These are phyloP conservation scores for Nomia melanderi DNA, from an alignment of 1,140 invertebrate species.

Conservation along the genomic window DNA sequence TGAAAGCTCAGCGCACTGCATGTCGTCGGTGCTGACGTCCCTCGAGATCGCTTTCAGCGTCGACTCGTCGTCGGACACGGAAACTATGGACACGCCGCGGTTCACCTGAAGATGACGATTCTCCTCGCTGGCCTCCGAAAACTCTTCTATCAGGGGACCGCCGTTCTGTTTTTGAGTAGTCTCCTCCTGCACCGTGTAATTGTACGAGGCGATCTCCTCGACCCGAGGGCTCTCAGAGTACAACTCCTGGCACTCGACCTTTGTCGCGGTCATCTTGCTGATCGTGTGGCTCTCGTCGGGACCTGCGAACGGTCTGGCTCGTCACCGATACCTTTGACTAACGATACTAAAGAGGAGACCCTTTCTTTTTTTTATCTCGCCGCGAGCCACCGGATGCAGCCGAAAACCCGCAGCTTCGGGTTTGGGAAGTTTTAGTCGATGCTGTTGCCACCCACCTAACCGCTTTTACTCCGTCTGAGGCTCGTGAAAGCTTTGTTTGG, in stretches of 20 bases:
- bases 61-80: conserved; percentile 85
- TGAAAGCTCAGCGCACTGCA: conserved; percentile 64
- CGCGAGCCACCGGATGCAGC: background rate
- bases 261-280: conserved; percentile 84
- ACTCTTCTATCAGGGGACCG: conserved; percentile 82
- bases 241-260: conserved; percentile 82
- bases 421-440: background rate
- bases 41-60: conserved; percentile 82
- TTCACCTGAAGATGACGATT: conserved; percentile 78
- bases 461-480: conserved; percentile 9
- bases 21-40: conserved; percentile 83
- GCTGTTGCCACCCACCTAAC: conserved; percentile 16
- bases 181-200: conserved; percentile 78
- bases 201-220: conserved; percentile 84
- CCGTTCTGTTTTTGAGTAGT: conserved; percentile 74
- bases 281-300: conserved; percentile 84
- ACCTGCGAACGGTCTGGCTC: conserved; percentile 80
- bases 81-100: conserved; percentile 84
- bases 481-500: conserved; percentile 22
- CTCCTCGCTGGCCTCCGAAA: conserved; percentile 82
- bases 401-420: background rate
- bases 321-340: conserved; percentile 41
- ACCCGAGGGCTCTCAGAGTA: conserved; percentile 80
- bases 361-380: background rate
- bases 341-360: background rate